Base-by-base conservation (phyloP, 2,113 vertebrate species). In the Pseudorhombus dupliciocellatus region DNA sequence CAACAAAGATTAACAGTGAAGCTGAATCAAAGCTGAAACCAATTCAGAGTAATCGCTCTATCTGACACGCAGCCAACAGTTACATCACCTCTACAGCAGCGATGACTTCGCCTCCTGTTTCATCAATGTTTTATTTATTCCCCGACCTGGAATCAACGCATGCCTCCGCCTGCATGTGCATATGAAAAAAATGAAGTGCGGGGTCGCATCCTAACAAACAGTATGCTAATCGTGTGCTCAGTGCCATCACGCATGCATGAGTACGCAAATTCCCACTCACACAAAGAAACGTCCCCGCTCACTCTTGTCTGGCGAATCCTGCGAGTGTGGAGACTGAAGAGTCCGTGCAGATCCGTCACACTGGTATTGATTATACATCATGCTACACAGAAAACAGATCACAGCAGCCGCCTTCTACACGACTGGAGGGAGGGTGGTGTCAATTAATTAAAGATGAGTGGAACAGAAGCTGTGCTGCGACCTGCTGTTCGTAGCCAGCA, bases 401-500 rank as follows among this genome's bases (percentile, higher is more conserved):
- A 67, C 52, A 63, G 73, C 70, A 80, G 71, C 70, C 57, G 69
- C 73, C 77, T 80, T 50, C 69, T 50, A 62, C 74, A 79, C 10
- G 26, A 9, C n/a, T 51, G n/a, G 6, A 30, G n/a, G 51, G 75
- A 44, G 2, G 50, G 44, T 8, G 40, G 48, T 78, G 70, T 66
- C 68, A 50, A 75, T 85, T 73, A 73, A 88, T 87, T 76, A 81
- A 84, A 68, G 7, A 21, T 12, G 7, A 42, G 14, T 28, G 31
- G 76, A 75, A 25, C 70, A 64, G 44, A 66, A 60, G 71, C 60
- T 66, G 82, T 83, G 81, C 88, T 92, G 90, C 89, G 15, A 62
- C 87, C 91, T 90, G 80, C 90, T 90, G 92, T 70, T 68, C 42
- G n/a, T 0, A 37, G 2, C 8, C 24, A 54, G 81, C 10, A 80